Evolutionary conservation across 2,888 invertebrate species (phyloP).

Genomic region (Spisula solida): DNA sequence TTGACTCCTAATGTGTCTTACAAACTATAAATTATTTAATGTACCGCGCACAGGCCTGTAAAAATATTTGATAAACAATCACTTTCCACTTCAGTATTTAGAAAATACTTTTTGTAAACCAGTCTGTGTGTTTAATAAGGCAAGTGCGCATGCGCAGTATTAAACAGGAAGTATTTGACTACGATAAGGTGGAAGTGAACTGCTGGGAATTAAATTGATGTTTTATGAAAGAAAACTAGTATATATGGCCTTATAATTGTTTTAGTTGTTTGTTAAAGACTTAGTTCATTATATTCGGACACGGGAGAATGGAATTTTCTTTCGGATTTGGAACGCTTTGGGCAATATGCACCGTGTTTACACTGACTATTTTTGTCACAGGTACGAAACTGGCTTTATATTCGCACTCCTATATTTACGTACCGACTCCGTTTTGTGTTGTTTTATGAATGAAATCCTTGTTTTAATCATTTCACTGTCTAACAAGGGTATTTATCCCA

Average conservation of each 20-base stretch:
- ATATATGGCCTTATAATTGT: conserved; percentile 1
- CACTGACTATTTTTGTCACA: not conserved
- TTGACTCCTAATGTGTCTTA: too few relatives aligned
- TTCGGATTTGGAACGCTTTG: not conserved
- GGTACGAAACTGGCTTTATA: not conserved
- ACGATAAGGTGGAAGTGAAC: not conserved
- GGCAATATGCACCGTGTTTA: not conserved
- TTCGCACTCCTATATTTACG: not conserved
- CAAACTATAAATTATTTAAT: too few relatives aligned
- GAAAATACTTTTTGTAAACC: too few relatives aligned
- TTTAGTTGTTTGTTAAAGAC: not conserved
- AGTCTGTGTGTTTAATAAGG: not conserved
- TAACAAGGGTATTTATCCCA: too few relatives aligned
- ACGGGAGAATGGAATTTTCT: not conserved
- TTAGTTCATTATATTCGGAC: not conserved
- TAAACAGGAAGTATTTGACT: conserved; percentile 25
- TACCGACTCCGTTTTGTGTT: not conserved
- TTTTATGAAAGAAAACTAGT: conserved; percentile 14
- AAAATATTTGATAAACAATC: too few relatives aligned
- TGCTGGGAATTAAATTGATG: not conserved
- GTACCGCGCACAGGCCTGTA: too few relatives aligned
- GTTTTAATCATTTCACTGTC: not conserved
- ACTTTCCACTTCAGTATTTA: too few relatives aligned
- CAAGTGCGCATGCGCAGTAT: conserved; percentile 13
- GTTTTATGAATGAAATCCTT: not conserved